A percentile compares a stretch with the other conserved stretches of the same genome.
phyloP scores from a whole-genome alignment of 2,888 invertebrate species.

The Leptothorax acervorum region DNA sequence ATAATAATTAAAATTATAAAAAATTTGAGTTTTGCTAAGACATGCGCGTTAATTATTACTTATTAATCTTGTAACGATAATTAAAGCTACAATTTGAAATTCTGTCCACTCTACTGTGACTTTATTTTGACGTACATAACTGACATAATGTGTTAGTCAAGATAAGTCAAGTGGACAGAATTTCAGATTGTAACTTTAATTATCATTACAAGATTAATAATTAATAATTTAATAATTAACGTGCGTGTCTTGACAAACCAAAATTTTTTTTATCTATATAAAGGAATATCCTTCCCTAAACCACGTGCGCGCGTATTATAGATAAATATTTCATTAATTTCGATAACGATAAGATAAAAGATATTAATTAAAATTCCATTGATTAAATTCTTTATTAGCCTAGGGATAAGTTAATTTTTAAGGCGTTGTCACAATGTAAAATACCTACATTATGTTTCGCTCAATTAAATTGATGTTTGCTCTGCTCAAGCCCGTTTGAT shows the following conservation, averaged over 20 bases:
- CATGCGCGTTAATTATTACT: too few relatives aligned
- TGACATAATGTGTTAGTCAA: not conserved
- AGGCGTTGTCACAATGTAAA: not conserved
- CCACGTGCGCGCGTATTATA: not conserved
- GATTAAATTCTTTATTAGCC: not conserved
- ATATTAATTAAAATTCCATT: constrained; percentile 1
- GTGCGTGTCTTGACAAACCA: not conserved
- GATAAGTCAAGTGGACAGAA: too few relatives aligned
- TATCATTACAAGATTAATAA: too few relatives aligned
- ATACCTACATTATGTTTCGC: not conserved
- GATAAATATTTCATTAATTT: not conserved
- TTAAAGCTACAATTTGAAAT: not conserved
- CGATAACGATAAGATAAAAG: not conserved
- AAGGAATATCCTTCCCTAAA: not conserved
- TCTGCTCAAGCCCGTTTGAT: not conserved
- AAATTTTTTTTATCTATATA: not conserved
- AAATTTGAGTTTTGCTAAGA: too few relatives aligned
- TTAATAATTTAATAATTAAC: not conserved
- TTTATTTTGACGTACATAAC: not conserved
- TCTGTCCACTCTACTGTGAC: not conserved
- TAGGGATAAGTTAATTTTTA: not conserved
- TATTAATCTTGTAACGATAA: too few relatives aligned
- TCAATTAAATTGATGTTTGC: not conserved
- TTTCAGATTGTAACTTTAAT: too few relatives aligned
- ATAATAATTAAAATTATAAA: not conserved